Conservation (phyloP, 2,888 invertebrate species). For the Acheta domesticus region DNA sequence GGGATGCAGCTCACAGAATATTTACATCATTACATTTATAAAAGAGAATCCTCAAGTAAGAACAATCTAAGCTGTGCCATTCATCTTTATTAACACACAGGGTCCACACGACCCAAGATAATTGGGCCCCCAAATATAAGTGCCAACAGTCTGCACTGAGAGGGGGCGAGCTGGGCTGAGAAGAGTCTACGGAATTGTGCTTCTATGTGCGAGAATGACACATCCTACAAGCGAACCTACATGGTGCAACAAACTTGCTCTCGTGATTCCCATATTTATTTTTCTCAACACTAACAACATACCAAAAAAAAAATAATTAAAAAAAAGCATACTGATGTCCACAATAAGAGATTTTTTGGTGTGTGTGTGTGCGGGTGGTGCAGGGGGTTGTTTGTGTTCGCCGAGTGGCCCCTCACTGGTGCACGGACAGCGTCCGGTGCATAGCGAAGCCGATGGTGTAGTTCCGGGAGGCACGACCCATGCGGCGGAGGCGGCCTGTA, state of each 20-base stretch:
- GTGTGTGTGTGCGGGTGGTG: not conserved
- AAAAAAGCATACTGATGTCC: not conserved
- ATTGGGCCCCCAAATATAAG: not conserved
- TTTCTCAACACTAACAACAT: slow-evolving; percentile 1
- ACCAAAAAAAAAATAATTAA: not conserved
- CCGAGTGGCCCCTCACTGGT: not conserved
- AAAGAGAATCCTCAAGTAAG: too few species aligned
- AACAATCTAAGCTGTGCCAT: too few species aligned
- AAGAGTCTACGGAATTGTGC: slow-evolving; percentile 1
- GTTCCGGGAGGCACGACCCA: slow-evolving; percentile 76
- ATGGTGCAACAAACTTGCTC: not conserved
- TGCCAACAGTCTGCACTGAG: not conserved
- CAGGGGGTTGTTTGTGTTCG: not conserved
- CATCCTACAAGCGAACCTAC: slow-evolving; percentile 10
- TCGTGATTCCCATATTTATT: not conserved
- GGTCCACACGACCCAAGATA: too few species aligned
- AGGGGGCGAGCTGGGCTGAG: not conserved
- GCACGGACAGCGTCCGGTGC: slow-evolving; percentile 27
- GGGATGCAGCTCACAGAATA: too few species aligned
- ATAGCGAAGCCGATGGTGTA: slow-evolving; percentile 66
- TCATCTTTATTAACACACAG: too few species aligned
- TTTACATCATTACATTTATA: too few species aligned
- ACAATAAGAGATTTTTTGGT: not conserved
- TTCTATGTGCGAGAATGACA: slow-evolving; percentile 4
- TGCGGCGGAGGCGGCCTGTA: slow-evolving; percentile 71